Evolutionary conservation across 2,888 invertebrate species (phyloP).

Genomic region (Omphaloscelis lunosa): DNA sequence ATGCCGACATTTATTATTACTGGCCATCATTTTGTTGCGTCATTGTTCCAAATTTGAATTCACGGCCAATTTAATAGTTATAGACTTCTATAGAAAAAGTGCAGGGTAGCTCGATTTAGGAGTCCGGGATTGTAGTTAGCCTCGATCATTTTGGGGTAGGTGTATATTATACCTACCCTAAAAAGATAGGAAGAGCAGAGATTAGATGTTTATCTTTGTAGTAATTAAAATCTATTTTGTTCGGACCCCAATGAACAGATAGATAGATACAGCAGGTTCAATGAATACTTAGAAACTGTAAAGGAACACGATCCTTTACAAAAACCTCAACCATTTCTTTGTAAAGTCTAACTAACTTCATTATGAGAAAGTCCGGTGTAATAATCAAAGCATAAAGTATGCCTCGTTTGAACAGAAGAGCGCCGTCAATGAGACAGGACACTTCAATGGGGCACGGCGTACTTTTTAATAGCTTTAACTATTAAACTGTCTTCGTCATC

Average conservation of each 20-base stretch:
- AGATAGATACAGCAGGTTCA: background rate
- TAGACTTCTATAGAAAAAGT: too few relatives aligned
- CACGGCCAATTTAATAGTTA: too few relatives aligned
- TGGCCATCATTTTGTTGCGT: too few relatives aligned
- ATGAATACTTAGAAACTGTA: background rate
- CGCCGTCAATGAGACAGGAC: constrained; percentile 69
- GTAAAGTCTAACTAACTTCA: constrained; percentile 35
- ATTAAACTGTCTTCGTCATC: constrained; percentile 74
- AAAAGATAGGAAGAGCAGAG: too few relatives aligned
- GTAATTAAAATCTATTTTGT: background rate
- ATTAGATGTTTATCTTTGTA: background rate
- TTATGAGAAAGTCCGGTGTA: constrained; percentile 48
- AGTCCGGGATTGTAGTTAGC: too few relatives aligned
- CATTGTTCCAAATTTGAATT: too few relatives aligned
- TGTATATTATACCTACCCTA: too few relatives aligned
- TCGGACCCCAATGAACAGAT: background rate
- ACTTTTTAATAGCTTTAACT: constrained; percentile 73
- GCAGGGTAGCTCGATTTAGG: too few relatives aligned
- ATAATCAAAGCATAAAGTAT: constrained; percentile 39
- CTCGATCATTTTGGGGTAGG: background rate
- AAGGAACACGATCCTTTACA: constrained; percentile 9
- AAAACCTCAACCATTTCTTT: constrained; percentile 24
- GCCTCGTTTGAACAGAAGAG: constrained; percentile 44
- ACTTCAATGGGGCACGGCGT: constrained; percentile 71
- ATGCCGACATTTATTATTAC: too few relatives aligned